A percentile compares a stretch with the other conserved stretches of the same genome.
Evolutionary conservation across 2,797 vertebrate species (phyloP).

Genomic region (Phrynocephalus guinanensis): DNA sequence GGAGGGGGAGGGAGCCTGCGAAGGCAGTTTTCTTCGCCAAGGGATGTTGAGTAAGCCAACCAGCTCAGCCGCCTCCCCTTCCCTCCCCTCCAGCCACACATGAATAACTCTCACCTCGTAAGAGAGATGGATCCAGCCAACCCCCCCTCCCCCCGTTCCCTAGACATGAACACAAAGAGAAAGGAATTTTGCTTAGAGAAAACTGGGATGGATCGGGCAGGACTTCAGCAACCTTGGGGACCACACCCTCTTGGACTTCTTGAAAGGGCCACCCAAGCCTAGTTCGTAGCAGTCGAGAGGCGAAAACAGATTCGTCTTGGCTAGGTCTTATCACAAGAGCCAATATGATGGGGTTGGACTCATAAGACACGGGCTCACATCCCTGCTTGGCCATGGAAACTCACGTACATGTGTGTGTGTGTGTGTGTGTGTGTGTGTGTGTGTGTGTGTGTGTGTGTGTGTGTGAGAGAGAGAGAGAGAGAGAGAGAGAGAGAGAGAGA

Average conservation of each 20-base stretch:
- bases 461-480: background rate
- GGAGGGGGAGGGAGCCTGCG: background rate
- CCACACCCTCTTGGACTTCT: background rate
- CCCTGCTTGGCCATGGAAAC: background rate
- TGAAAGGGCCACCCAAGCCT: background rate
- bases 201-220: background rate
- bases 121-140: background rate
- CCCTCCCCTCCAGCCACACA: background rate
- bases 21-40: background rate
- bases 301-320: background rate
- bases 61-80: background rate
- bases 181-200: background rate
- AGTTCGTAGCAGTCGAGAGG: too few relatives aligned
- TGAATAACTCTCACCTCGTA: conserved; percentile 27
- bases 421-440: background rate
- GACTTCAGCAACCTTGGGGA: background rate
- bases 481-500: too few relatives aligned
- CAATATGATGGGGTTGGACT: background rate
- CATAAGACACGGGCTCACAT: background rate
- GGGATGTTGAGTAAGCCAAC: background rate
- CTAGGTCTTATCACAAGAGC: background rate
- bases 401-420: too few relatives aligned
- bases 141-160: too few relatives aligned
- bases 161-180: background rate
- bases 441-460: background rate